Base-by-base conservation (phyloP, 1,140 invertebrate species). In the Pygmarrhopalites habei region DNA sequence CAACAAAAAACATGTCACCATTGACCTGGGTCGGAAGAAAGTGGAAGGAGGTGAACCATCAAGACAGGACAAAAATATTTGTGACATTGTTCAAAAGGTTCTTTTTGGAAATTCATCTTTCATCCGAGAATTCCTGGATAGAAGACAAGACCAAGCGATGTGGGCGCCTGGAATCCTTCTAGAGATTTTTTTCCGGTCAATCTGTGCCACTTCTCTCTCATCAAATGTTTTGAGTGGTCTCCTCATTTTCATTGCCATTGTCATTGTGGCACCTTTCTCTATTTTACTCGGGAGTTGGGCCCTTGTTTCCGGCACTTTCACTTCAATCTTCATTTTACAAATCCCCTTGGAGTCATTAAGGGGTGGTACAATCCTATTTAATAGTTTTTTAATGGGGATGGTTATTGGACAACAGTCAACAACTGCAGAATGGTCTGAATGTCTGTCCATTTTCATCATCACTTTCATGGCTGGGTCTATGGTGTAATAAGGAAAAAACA, bases 321-420 rank as follows among this genome's bases (percentile, higher is more conserved):
- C 66, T 23, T 19, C 66, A 2, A n/a, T 64, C 5, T 58, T 53
- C n/a, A 25, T 64, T 17, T 23, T 61, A 0, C 14, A 53, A 32
- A 39, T 67, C 44, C 57, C 57, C 4, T 25, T 61, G 28, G 14
- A 32, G 1, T 17, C 43, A 14, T 17, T 67, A 19, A 28, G 61
- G n/a, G 30, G 32, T 12, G 67, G 67, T 4, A 57, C 30, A 2
- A 39, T 65, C 17, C 62, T 59, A 32, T 68, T 68, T 41, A 68
- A 68, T 47, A 49, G 55, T 43, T 65, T 62, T 61, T 47, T 68
- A 26, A 2, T 65, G 5, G 67, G 67, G 2, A 59, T 58, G n/a
- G 56, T 59, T 5, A 53, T 66, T 1, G 60, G 62, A 23, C n/a
- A 39, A 21, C 43, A 64, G 14, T 35, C 61, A 21, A 10, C 25